Conservation (phyloP, 2,113 vertebrate genomes). For the Apodemus sylvaticus region DNA sequence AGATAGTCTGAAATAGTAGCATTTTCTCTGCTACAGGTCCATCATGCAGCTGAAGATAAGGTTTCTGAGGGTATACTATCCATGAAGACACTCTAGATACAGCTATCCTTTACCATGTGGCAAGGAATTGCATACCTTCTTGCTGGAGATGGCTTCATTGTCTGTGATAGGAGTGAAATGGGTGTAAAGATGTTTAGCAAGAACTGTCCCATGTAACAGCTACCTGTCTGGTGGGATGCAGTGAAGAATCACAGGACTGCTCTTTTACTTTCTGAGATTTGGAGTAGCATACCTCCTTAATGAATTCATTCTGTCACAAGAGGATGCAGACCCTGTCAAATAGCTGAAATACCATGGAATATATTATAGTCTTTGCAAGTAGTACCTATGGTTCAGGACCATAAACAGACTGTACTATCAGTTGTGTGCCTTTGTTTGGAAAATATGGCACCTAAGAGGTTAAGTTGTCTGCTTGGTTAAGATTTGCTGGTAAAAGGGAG, state of each 20-base stretch:
- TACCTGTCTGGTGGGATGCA: neutral
- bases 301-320: neutral
- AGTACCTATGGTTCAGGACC: neutral
- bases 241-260: neutral
- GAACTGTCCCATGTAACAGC: neutral
- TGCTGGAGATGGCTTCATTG: neutral
- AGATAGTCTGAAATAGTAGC: neutral
- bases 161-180: neutral
- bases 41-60: neutral
- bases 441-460: neutral
- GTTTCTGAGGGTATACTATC: neutral
- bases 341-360: neutral
- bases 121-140: neutral
- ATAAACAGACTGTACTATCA: neutral
- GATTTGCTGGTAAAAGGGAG: neutral
- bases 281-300: neutral
- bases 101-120: neutral
- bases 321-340: neutral
- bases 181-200: neutral
- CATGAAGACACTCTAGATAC: neutral
- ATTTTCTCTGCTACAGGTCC: neutral
- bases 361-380: neutral
- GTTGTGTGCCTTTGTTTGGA: neutral
- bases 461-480: neutral
- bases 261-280: neutral